A percentile compares a stretch with the other conserved stretches of the same genome.
These are phyloP conservation scores for Helogale parvula DNA, from an alignment of 2,113 vertebrate species.

Conservation along the genomic window DNA sequence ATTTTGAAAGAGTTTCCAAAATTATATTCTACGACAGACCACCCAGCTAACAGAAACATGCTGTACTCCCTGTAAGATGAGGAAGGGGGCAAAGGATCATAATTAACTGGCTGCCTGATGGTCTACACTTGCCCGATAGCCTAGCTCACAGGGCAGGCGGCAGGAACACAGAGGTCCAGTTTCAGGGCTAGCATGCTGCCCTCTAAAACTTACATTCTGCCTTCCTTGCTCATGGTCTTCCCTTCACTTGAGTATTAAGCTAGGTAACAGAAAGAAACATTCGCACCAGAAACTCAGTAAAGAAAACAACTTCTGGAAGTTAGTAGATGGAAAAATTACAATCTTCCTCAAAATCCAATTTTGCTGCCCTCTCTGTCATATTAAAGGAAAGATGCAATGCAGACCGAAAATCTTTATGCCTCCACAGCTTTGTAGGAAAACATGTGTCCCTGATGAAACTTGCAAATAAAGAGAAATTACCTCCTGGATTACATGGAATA, in stretches of 20 bases:
- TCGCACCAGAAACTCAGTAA: not conserved
- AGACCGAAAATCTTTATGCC: not conserved
- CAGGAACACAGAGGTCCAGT: not conserved
- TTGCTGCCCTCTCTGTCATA: not conserved
- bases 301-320: not conserved
- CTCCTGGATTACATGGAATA: not conserved
- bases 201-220: not conserved
- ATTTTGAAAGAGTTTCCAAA: slow-evolving; percentile 40
- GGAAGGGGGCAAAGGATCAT: no score
- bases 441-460: not conserved
- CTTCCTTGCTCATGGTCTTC: slow-evolving; percentile 7
- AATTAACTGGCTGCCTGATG: not conserved
- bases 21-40: not conserved
- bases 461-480: slow-evolving; percentile 20
- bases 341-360: not conserved
- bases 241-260: slow-evolving; percentile 42
- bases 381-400: not conserved
- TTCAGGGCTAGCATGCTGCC: not conserved
- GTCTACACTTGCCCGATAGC: not conserved
- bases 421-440: not conserved
- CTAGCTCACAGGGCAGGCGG: not conserved
- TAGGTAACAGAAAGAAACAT: slow-evolving; percentile 43
- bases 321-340: slow-evolving; percentile 10
- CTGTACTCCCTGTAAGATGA: not conserved
- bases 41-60: not conserved